These are phyloP conservation scores for Lithophane leautieri DNA, from an alignment of 2,888 invertebrate genomes.

Conservation along the genomic window DNA sequence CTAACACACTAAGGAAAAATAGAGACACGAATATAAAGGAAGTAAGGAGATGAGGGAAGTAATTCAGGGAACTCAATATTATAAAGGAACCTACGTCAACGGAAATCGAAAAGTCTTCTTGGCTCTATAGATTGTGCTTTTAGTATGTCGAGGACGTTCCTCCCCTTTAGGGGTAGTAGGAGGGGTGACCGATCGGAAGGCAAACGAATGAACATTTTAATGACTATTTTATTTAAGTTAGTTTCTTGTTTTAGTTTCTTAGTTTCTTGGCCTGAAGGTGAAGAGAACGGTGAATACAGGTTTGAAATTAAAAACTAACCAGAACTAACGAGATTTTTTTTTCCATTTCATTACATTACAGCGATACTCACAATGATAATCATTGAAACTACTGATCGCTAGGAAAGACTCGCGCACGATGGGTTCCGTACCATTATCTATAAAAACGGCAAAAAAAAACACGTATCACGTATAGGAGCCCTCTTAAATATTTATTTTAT, in stretches of 20 bases:
- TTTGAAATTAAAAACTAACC: not conserved
- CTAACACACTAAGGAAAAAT: not conserved
- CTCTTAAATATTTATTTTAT: too few relatives aligned
- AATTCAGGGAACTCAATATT: constrained; percentile 76
- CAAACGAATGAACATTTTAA: constrained; percentile 30
- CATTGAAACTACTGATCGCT: not conserved
- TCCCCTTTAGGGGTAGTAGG: not conserved
- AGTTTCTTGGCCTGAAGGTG: not conserved
- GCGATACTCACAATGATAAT: not conserved
- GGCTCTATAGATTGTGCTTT: constrained; percentile 32
- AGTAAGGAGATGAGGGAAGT: constrained; percentile 70
- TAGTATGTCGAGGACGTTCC: constrained; percentile 10
- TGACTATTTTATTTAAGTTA: constrained; percentile 17
- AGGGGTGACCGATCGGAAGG: constrained; percentile 26
- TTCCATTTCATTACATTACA: not conserved
- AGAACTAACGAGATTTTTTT: not conserved
- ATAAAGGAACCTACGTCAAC: constrained; percentile 70
- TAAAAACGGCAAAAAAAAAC: too few relatives aligned
- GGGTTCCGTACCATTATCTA: too few relatives aligned
- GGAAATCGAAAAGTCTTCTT: constrained; percentile 78
- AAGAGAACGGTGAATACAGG: not conserved
- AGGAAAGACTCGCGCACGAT: too few relatives aligned
- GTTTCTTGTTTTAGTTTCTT: too few relatives aligned
- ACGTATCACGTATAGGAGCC: too few relatives aligned
- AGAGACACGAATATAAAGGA: constrained; percentile 55